phyloP scores from a whole-genome alignment of 2,797 vertebrate genomes.

The Trachurus trachurus region DNA sequence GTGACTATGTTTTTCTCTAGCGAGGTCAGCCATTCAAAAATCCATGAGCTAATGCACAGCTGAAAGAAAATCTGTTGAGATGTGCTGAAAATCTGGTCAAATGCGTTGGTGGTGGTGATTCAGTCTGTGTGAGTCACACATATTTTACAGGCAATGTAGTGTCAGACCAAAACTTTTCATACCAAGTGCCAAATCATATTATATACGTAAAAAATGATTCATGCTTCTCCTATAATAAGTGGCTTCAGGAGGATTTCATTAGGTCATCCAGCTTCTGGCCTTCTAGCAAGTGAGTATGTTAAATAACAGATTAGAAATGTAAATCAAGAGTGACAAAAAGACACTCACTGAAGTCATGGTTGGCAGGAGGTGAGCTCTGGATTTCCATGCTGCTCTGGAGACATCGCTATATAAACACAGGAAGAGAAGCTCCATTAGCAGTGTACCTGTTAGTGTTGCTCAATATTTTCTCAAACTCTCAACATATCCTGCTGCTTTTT shows the following conservation, averaged over 20 bases:
- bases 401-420: slow-evolving; percentile 77
- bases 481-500: slow-evolving; percentile 6
- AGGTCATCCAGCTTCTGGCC: too few relatives aligned
- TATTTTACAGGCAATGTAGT: neutral
- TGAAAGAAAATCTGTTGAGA: slow-evolving; percentile 36
- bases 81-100: slow-evolving; percentile 20
- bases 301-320: neutral
- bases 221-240: neutral
- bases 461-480: neutral
- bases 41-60: neutral
- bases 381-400: slow-evolving; percentile 90
- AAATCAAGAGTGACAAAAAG: neutral
- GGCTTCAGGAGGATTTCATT: slow-evolving; percentile 15
- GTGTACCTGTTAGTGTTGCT: neutral
- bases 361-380: slow-evolving; percentile 73
- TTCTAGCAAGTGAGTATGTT: neutral
- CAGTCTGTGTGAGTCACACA: slow-evolving; percentile 28
- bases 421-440: slow-evolving; percentile 12
- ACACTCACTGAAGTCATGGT: slow-evolving; percentile 91
- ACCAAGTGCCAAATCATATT: neutral
- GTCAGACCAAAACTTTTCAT: neutral
- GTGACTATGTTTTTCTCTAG: slow-evolving; percentile 1
- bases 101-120: slow-evolving; percentile 21
- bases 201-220: neutral
- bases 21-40: neutral